A percentile compares a stretch with the other conserved stretches of the same genome.
These are phyloP conservation scores for Triplophysa rosa DNA, from an alignment of 2,113 vertebrate species.

Conservation along the genomic window DNA sequence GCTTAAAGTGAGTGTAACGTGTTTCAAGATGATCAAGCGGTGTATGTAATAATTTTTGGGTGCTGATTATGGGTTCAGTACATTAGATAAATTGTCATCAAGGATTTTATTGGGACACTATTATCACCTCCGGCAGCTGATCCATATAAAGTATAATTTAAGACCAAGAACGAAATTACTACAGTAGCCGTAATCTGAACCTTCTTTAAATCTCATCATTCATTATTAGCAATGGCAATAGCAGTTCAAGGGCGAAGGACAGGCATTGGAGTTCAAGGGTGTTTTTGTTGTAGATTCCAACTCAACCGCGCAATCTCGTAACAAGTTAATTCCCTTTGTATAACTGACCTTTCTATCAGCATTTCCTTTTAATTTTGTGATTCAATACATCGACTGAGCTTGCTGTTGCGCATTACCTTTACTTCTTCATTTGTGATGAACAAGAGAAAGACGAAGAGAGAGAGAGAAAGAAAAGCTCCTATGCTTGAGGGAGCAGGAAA, in stretches of 20 bases:
- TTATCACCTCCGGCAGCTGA: neutral
- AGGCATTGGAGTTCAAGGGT: neutral
- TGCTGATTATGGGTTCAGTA: too few species aligned
- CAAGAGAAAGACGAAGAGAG: constrained; percentile 30
- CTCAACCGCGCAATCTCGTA: neutral
- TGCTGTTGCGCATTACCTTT: constrained; percentile 40
- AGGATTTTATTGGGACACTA: too few species aligned
- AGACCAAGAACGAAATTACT: too few species aligned
- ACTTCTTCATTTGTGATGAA: constrained; percentile 46
- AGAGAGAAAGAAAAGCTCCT: constrained; percentile 48
- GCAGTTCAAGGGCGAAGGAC: constrained; percentile 11
- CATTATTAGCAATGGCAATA: neutral
- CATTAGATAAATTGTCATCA: too few species aligned
- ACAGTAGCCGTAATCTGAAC: neutral
- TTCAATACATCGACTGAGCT: constrained; percentile 39
- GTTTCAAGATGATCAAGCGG: too few species aligned
- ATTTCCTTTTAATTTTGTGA: constrained; percentile 39
- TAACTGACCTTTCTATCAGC: constrained; percentile 39
- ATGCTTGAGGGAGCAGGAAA: constrained; percentile 62
- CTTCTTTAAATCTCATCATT: constrained; percentile 20
- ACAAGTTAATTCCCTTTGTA: constrained; percentile 21
- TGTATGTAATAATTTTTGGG: too few species aligned
- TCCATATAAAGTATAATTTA: neutral
- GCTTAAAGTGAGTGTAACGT: too few species aligned
- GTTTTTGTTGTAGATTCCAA: neutral